Evolutionary conservation across 2,888 invertebrate species (phyloP), one percentile per base, ranked within the genome.

Genomic region (Parnassius orleans): DNA sequence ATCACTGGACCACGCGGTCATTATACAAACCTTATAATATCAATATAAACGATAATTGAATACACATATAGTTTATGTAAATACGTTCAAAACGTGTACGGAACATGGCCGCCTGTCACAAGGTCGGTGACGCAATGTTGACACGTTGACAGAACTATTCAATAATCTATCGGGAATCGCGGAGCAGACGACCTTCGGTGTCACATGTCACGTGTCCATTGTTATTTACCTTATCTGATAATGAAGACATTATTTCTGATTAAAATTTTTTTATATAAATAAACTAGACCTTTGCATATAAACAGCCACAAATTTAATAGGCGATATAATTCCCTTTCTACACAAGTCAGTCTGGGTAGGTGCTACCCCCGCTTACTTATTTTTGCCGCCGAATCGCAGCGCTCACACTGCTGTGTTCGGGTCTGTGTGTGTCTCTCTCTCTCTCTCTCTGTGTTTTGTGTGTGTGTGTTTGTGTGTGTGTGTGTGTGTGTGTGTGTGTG

Each of bases 41-140:
- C 33, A 3, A n/a, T 10, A 33, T 24, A 54, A 60, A 44, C 11
- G 15, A 51, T 51, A 19, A 51, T 51, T 15, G 11, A 51, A 19
- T 10, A 51, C 10, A 51, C 44, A 51, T 58, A 33, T 43, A 43
- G 11, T 43, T 14, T 14, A 33, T 2, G 57, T 44, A 51, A 61
- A 52, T 51, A 51, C 44, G 51, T 51, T 14, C 48, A 48, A 43
- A 10, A 47, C 41, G 15, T 11, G 44, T 33, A 44, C n/a, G n/a
- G 43, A 12, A 9, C 46, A 55, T 12, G 52, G 51, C 12, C 46
- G 47, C 51, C 53, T 53, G 55, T 14, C 57, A 19, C 63, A 64
- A 70, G 63, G 70, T 72, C 61, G 79, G 64, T 85, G 86, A 86
- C 79, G 84, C 79, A 81, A 86, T 76, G 72, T 80, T 83, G 81